Percentiles rank a stretch among this genome's conserved stretches.
Conservation (phyloP, 2,888 invertebrate species). For the Rhorus exstirpatorius region DNA sequence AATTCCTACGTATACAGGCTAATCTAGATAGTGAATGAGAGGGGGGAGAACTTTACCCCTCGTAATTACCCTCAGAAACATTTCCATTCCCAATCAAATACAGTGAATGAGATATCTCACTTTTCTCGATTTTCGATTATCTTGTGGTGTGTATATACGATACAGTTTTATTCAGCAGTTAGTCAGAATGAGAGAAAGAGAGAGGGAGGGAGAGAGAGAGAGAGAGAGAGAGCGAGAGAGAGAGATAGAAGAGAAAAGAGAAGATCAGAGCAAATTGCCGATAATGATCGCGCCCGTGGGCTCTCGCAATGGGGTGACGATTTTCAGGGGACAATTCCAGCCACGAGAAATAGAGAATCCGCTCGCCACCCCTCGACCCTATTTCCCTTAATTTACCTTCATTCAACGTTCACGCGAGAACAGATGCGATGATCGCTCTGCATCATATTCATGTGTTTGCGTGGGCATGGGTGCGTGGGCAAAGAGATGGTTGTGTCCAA, state of each 20-base stretch:
- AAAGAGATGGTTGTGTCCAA: no score
- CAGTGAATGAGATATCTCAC: conserved; percentile 33
- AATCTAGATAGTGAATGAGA: background rate
- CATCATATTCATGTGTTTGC: conserved; percentile 7
- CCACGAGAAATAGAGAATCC: conserved; percentile 48
- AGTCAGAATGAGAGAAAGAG: background rate
- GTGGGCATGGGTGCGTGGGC: no score
- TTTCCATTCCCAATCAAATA: conserved; percentile 35
- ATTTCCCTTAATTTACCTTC: conserved; percentile 78
- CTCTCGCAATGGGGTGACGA: conserved; percentile 58
- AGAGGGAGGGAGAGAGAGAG: conserved; percentile 45
- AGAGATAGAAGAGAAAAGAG: no score
- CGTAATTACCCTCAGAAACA: conserved; percentile 8
- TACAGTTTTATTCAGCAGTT: conserved; percentile 23
- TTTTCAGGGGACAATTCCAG: conserved; percentile 67
- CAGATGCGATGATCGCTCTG: conserved; percentile 75
- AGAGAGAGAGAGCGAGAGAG: no score
- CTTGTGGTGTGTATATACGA: conserved; percentile 8
- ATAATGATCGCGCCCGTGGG: conserved; percentile 71
- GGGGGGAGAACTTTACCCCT: background rate
- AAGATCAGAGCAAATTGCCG: conserved; percentile 73
- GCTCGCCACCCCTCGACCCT: conserved; percentile 69
- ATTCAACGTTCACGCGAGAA: conserved; percentile 67
- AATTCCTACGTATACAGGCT: background rate
- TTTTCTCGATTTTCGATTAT: conserved; percentile 46